Evolutionary conservation across 2,888 invertebrate species (phyloP), one percentile per base, ranked within the genome.

Genomic region (Archips crataeganus): DNA sequence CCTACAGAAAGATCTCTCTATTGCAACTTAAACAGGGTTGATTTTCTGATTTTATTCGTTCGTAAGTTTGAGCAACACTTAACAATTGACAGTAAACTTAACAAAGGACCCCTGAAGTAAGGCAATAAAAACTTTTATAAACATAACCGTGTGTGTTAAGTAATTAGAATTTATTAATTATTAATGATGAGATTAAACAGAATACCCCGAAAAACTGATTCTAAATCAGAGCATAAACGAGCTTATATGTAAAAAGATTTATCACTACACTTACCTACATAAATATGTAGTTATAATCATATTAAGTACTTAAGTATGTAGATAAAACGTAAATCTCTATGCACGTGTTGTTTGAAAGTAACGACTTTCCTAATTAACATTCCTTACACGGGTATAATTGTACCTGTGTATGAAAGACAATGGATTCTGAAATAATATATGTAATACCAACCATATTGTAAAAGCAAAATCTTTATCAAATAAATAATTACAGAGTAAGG

Each of bases 281-380:
- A 39, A 39, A 6, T 6, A 39, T 39, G 39, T 39, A 66, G 51
- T 61, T 62, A 72, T 62, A 72, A 61, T 67, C 15, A 54, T 65
- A 74, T 74, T 69, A 69, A 73, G 49, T 63, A 68, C 63, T 42
- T 64, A 73, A 66, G 32, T 61, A 67, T 49, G 59, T 65, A 75
- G 66, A 75, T 74, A 74, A 69, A 74, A 72, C 68, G 68, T 72
- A 72, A 75, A 47, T 49, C 68, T 70, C 66, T 54, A 69, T 74
- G 70, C 71, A 76, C 74, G 67, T 75, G 76, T 75, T 75, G 75
- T 75, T 71, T 75, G 72, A 68, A 67, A 70, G 77, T 88, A 89
- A 91, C 85, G 85, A 86, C 86, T 87, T 88, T 79, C 75, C 89
- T 86, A 89, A 92, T 92, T 92, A 93, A 91, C 92, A 92, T 93